A percentile compares a stretch with the other conserved stretches of the same genome.
Conservation (phyloP, 1,140 invertebrate genomes). For the Pogonomyrmex californicus region DNA sequence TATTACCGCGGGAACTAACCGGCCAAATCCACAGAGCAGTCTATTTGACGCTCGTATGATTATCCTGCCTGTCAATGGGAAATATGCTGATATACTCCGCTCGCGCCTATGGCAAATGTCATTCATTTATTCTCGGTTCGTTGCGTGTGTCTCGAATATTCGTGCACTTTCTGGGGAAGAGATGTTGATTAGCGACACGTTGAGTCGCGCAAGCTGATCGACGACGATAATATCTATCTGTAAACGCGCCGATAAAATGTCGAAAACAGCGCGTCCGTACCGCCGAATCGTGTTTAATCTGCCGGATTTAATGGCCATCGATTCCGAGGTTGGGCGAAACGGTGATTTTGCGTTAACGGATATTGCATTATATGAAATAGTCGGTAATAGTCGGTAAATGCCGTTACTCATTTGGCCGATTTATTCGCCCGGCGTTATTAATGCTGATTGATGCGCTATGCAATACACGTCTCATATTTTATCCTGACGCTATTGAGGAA, state of each 20-base stretch:
- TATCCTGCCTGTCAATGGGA: conserved; percentile 63
- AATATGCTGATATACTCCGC: conserved; percentile 63
- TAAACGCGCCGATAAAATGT: conserved; percentile 22
- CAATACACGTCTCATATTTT: conserved; percentile 59
- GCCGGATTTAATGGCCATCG: conserved; percentile 17
- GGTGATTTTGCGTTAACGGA: conserved; percentile 42
- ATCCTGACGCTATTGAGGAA: conserved; percentile 36
- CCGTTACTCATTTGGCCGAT: conserved; percentile 59
- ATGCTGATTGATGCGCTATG: conserved; percentile 59
- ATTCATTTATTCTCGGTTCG: conserved; percentile 70
- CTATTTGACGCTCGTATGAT: conserved; percentile 65
- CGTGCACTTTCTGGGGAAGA: background rate
- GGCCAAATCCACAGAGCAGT: conserved; percentile 63
- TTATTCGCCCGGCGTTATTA: conserved; percentile 58
- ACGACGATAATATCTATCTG: conserved; percentile 17
- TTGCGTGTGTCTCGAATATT: conserved; percentile 20
- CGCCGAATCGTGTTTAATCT: conserved; percentile 8
- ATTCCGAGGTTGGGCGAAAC: background rate
- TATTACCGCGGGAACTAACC: conserved; percentile 68
- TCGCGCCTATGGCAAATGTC: conserved; percentile 66
- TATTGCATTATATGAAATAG: conserved; percentile 29
- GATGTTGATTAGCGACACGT: background rate
- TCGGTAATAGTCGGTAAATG: conserved; percentile 26
- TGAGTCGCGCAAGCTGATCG: background rate
- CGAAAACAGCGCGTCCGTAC: background rate